Evolutionary conservation across 2,888 invertebrate genomes (phyloP), one percentile per base, ranked within the genome.

Genomic region (Taenaris catops): DNA sequence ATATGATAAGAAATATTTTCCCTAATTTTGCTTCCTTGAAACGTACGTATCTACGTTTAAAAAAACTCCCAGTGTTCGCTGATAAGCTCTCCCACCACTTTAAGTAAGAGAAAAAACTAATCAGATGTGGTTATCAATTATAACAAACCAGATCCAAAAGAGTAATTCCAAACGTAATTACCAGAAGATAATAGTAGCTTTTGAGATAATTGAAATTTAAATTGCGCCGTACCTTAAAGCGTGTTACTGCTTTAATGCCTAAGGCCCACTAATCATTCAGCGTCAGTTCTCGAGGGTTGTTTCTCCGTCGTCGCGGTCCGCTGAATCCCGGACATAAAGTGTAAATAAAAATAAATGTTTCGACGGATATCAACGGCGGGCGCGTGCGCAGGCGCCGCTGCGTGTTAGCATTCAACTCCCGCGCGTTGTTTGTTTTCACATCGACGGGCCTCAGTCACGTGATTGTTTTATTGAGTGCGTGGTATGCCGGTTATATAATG

Each of bases 341-440:
- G 63, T 72, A 76, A 76, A 74, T 74, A 75, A 67, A 67, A 68
- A 66, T 72, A 79, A 79, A 79, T 72, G 60, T 70, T 69, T 74
- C 68, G 64, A 63, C 72, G 71, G 71, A 68, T 66, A 68, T 63
- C 53, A 42, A 6, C 6, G 53, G 37, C 45, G 58, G 27, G 70
- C 73, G 60, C 79, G 79, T 74, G 78, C 71, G 63, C 60, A 41
- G 69, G 70, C 74, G 75, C 73, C 47, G 46, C 43, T 54, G 60
- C 51, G 58, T 49, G 55, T 79, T 74, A 73, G 57, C 68, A 80
- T 79, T 80, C 80, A 67, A 67, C 71, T 65, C 71, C 49, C 55
- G 41, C 38, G 66, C 62, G 55, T 64, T 73, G 71, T 75, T 74
- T 76, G 74, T 79, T 78, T 76, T 76, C 70, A 72, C 66, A 56